These are phyloP conservation scores for Colinus virginianus DNA, from an alignment of 2,113 vertebrate species.

Conservation along the genomic window DNA sequence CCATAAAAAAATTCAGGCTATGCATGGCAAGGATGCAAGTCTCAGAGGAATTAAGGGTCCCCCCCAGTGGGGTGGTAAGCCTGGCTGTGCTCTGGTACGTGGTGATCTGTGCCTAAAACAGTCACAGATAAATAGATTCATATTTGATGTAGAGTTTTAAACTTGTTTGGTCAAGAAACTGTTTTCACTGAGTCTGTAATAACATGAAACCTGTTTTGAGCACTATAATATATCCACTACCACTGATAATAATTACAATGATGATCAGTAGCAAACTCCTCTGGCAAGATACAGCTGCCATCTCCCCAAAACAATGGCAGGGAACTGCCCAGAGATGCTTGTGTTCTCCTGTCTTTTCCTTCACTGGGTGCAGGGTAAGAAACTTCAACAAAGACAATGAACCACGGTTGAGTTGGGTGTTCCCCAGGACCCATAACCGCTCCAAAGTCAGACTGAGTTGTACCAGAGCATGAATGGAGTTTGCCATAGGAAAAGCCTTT, in stretches of 20 bases:
- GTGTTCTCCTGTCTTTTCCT: background rate
- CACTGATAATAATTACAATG: background rate
- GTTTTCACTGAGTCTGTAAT: background rate
- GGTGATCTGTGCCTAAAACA: background rate
- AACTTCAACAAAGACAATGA: background rate
- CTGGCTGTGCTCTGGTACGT: background rate
- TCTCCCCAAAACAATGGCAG: background rate
- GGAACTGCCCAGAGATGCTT: background rate
- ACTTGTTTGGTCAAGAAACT: background rate
- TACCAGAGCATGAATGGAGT: background rate
- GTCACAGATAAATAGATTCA: background rate
- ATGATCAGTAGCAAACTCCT: background rate
- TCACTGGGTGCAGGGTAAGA: background rate
- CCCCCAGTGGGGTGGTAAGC: background rate
- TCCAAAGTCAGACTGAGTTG: background rate
- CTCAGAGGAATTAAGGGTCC: background rate
- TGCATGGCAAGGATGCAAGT: background rate
- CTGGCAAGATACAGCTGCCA: background rate
- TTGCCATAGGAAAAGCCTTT: background rate
- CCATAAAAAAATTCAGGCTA: background rate
- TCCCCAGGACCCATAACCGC: background rate
- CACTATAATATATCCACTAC: background rate
- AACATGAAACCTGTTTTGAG: background rate
- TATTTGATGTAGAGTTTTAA: background rate
- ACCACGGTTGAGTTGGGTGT: rapidly evolving